Percentiles rank a stretch among this genome's conserved stretches.
Evolutionary conservation across 2,797 vertebrate species (phyloP).

Genomic region (Vireo griseus): DNA sequence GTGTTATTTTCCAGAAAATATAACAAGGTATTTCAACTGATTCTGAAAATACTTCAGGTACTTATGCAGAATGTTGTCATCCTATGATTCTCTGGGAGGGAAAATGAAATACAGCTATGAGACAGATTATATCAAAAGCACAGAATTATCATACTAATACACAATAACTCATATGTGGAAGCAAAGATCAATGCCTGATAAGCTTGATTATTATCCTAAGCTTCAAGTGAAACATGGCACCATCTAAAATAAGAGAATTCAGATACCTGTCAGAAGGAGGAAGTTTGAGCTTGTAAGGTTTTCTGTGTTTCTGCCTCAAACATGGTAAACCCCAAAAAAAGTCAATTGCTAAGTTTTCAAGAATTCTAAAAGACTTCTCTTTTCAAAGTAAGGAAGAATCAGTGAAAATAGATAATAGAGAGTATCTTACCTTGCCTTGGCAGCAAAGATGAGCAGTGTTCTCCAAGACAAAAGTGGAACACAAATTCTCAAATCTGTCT

Average conservation of each 20-base stretch:
- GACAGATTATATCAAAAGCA: neutral
- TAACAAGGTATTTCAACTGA: neutral
- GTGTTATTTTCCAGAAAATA: neutral
- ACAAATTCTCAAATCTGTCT: neutral
- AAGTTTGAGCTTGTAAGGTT: neutral
- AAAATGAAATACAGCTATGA: neutral
- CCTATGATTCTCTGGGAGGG: neutral
- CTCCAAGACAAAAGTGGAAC: neutral
- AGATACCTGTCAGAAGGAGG: fast-evolving
- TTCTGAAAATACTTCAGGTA: neutral
- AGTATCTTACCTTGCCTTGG: neutral
- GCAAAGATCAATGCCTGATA: neutral
- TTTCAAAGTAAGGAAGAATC: neutral
- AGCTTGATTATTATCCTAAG: neutral
- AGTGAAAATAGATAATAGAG: neutral
- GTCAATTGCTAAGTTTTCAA: neutral
- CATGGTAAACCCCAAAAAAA: neutral
- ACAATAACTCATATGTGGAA: neutral
- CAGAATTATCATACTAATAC: neutral
- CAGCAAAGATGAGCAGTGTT: neutral
- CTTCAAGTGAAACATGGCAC: neutral
- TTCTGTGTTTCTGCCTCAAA: neutral
- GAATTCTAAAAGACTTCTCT: neutral
- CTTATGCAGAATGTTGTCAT: neutral
- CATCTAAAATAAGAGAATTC: neutral